Evolutionary conservation across 2,113 vertebrate species (phyloP).

Genomic region (Hemiprocne comata): DNA sequence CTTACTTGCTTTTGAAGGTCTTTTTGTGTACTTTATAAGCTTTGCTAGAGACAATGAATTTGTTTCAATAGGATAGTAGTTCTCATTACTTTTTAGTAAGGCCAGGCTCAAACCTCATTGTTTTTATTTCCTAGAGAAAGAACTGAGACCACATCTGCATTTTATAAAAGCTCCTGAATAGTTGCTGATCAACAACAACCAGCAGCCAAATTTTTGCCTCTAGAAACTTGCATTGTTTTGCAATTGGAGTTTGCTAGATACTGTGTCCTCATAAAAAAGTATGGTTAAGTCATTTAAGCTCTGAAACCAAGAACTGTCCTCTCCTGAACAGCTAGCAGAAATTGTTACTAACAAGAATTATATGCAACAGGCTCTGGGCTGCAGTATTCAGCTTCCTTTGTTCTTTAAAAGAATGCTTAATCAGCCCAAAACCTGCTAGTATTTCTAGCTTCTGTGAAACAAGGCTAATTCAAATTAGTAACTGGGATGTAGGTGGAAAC

Average conservation of each 20-base stretch:
- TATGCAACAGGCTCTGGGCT: background rate
- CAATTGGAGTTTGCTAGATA: slow-evolving; percentile 43
- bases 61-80: background rate
- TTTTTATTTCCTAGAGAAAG: slow-evolving; percentile 61
- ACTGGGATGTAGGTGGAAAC: background rate
- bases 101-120: slow-evolving; percentile 29
- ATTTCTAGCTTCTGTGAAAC: background rate
- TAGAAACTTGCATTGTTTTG: slow-evolving; percentile 52
- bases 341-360: background rate
- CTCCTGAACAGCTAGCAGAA: background rate
- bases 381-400: background rate
- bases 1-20: background rate
- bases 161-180: slow-evolving; percentile 55
- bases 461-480: background rate
- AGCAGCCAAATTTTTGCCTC: slow-evolving; percentile 5
- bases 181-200: slow-evolving; percentile 18
- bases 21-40: background rate
- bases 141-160: slow-evolving; percentile 54
- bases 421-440: background rate
- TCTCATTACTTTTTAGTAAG: background rate
- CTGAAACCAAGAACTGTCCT: background rate
- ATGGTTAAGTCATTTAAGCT: slow-evolving; percentile 32
- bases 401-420: background rate
- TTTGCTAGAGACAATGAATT: background rate
- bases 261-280: background rate